Base-by-base conservation (phyloP, 2,888 invertebrate species). In the Drosophila mimica region DNA sequence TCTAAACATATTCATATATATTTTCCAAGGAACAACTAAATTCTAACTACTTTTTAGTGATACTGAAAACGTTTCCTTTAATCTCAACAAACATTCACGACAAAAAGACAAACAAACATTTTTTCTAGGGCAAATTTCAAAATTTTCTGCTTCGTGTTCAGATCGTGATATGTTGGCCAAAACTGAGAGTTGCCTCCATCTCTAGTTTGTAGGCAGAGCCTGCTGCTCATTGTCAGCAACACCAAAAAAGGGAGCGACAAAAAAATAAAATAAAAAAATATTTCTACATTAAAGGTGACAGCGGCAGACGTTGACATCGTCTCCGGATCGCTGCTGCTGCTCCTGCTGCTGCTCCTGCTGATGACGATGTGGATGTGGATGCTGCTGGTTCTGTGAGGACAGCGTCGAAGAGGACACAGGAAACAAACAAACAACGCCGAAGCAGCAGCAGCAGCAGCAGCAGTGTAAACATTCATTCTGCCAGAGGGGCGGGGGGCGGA, bases 241-340 rank as follows among this genome's bases (percentile, higher is more conserved):
- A 38, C 54, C n/a, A 48, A 33, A 28, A 20, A 56, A 34, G 67
- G 34, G 54, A 64, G 25, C 25, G 25, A 25, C 25, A 25, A 63
- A 66, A 28, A n/a, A 13, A 33, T n/a, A 52, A 52, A 46, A 53
- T 17, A 53, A 5, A 20, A 58, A 80, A 88, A 89, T 83, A 83
- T 81, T 86, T 81, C 74, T 77, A 80, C 85, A 89, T 87, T 88
- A 83, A 88, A 89, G 87, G 85, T 89, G 87, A 82, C 87, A 87
- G 74, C 73, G 76, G 74, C 88, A 87, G 88, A 78, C 73, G 79
- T 79, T 79, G 81, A 74, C 82, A 83, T 58, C 68, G 68, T 56
- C 65, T 46, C 43, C 61, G 60, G 61, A 57, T 40, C 57, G 17
- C 58, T 36, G 54, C 17, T 30, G 9, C 31, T 33, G 54, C 6